Evolutionary conservation across 2,888 invertebrate species (phyloP).

Genomic region (Epistrophe eligans): DNA sequence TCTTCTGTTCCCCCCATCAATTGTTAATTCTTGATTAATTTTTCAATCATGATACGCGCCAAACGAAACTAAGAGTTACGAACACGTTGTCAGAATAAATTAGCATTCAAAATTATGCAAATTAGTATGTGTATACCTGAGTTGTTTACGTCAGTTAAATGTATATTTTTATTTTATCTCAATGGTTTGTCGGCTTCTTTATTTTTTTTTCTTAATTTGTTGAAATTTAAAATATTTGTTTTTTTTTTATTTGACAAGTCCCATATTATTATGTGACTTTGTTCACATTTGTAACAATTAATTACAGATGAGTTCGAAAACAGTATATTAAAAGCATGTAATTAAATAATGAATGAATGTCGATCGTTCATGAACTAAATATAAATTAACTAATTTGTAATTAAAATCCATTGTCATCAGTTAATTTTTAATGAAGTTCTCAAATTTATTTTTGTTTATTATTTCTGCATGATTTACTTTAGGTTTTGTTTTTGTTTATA

Average conservation of each 20-base stretch:
- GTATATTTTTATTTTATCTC: background rate
- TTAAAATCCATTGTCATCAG: too few species aligned
- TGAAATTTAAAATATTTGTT: conserved; percentile 3
- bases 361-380: too few species aligned
- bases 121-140: background rate
- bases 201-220: background rate
- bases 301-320: background rate
- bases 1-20: background rate
- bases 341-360: too few species aligned
- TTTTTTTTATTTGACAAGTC: background rate
- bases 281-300: background rate
- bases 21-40: background rate
- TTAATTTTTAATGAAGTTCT: too few species aligned
- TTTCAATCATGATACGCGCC: conserved; percentile 2
- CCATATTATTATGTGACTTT: background rate
- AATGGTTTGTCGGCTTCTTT: background rate
- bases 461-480: too few species aligned
- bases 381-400: too few species aligned
- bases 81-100: conserved; percentile 25
- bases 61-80: conserved; percentile 1
- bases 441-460: too few species aligned
- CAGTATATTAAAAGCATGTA: too few species aligned
- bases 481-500: too few species aligned
- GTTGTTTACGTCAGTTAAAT: background rate
- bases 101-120: conserved; percentile 29